These are phyloP conservation scores for Spisula solida DNA, from an alignment of 2,888 invertebrate species.

Conservation along the genomic window DNA sequence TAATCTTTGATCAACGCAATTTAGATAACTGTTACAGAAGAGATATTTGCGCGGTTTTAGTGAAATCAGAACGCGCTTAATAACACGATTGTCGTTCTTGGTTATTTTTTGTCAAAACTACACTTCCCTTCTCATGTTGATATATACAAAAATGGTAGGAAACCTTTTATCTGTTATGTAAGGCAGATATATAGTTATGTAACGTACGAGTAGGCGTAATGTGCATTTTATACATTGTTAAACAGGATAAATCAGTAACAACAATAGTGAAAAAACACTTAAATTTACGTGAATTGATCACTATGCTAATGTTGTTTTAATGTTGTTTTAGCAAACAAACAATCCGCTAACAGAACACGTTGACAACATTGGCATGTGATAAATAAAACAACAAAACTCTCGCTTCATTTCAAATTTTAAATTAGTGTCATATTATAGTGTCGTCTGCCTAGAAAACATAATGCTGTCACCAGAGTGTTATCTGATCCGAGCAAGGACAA, in stretches of 20 bases:
- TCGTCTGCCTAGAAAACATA: slow-evolving; percentile 14
- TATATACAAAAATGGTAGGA: no score
- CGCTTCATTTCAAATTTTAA: not conserved
- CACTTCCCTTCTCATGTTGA: no score
- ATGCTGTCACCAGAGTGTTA: not conserved
- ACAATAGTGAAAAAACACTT: not conserved
- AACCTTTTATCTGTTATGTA: no score
- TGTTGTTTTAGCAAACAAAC: slow-evolving; percentile 4
- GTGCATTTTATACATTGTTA: not conserved
- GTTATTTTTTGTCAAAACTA: no score
- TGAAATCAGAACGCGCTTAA: no score
- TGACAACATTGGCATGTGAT: not conserved
- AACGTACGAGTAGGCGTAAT: no score
- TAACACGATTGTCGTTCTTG: no score
- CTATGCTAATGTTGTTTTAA: not conserved
- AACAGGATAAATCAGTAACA: not conserved
- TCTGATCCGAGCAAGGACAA: not conserved
- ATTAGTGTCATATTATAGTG: slow-evolving; percentile 6
- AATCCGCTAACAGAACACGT: not conserved
- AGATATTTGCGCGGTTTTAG: no score
- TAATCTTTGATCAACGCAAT: no score
- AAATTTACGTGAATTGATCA: not conserved
- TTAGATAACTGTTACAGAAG: no score
- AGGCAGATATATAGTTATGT: no score
- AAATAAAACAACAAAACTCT: not conserved